Evolutionary conservation across 2,888 invertebrate species (phyloP), one percentile per base, ranked within the genome.

Genomic region (Neoaliturus tenellus): DNA sequence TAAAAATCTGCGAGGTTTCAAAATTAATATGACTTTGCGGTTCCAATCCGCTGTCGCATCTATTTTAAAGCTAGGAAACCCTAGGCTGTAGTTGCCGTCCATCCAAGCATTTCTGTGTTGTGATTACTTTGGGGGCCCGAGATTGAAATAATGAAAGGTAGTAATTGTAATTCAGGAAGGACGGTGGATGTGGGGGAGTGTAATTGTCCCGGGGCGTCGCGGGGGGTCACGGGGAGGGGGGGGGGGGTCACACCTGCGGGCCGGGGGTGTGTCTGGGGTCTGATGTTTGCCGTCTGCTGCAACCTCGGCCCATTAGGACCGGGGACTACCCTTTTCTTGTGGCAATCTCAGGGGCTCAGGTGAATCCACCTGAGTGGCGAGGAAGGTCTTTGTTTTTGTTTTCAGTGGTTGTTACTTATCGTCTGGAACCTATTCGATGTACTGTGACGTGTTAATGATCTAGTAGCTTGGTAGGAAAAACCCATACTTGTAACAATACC

Each of bases 91-190:
- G n/a, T n/a, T n/a, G n/a, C n/a, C n/a, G n/a, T n/a, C n/a, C n/a
- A n/a, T n/a, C n/a, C n/a, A n/a, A n/a, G n/a, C n/a, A n/a, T n/a
- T n/a, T n/a, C n/a, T n/a, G n/a, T n/a, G n/a, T n/a, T 14, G 44
- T 14, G 44, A 14, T 44, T 44, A 28, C 17, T 12, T 28, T 62
- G 62, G 6, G 28, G 12, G 62, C 28, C 8, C 31, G 31, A 28
- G 62, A 62, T 62, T 62, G 62, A 62, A 62, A 62, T 62, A 62
- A 62, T 62, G 62, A 62, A 62, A 62, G 62, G 62, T 62, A 5
- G 55, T 55, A 31, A 23, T 51, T 51, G 62, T 62, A 62, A 62
- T 62, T 62, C 62, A 62, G 62, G 31, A 62, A 31, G 62, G 31
- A 62, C 14, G 20, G 31, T 28, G 31, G 28, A 28, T 20, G 25